Conservation (phyloP, 2,113 vertebrate species). For the Oenanthe oenanthe region DNA sequence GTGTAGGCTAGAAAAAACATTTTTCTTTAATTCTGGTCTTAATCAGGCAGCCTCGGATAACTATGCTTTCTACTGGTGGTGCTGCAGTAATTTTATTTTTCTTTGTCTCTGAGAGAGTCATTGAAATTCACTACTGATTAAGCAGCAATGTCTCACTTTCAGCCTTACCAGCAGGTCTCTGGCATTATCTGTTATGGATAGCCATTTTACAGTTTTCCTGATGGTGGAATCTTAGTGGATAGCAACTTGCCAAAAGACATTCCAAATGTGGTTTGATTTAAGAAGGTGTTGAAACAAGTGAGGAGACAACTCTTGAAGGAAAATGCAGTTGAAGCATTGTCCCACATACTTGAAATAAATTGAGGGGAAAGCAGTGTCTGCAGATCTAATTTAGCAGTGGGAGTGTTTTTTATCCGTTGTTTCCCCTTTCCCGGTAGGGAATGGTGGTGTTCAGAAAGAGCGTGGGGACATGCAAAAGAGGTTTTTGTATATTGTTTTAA, state of each 20-base stretch:
- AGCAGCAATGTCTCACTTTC: neutral
- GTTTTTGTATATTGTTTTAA: neutral
- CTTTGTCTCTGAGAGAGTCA: neutral
- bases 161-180: neutral
- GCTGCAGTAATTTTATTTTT: neutral
- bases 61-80: neutral
- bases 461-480: neutral
- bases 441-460: neutral
- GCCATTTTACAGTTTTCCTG: neutral
- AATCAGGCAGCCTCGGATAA: neutral
- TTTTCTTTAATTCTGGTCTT: neutral
- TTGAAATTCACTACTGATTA: neutral
- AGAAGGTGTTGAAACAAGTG: neutral
- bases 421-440: neutral
- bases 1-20: neutral
- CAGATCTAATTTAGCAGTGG: neutral
- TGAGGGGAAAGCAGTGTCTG: neutral
- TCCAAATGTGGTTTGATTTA: neutral
- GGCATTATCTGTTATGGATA: neutral
- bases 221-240: neutral
- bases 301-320: neutral
- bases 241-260: neutral
- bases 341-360: neutral
- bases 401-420: neutral
- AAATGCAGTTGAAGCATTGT: neutral